These are phyloP conservation scores for Proterorhinus semilunaris DNA, from an alignment of 2,113 vertebrate species.

Conservation along the genomic window DNA sequence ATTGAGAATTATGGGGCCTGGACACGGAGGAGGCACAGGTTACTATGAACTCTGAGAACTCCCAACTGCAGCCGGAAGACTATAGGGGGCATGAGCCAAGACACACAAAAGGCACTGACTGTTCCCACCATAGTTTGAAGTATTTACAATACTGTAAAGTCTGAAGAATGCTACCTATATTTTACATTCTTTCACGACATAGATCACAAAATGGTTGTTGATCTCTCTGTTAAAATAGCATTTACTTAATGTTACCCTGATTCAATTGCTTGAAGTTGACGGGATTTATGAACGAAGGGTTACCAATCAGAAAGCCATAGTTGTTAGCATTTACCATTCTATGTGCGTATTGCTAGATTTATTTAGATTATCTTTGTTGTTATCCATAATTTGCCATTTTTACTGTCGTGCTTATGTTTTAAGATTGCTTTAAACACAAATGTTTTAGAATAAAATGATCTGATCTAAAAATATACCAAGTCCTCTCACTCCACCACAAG, in stretches of 20 bases:
- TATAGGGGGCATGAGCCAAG: conserved; percentile 31
- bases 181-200: too few relatives aligned
- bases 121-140: conserved; percentile 3
- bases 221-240: too few relatives aligned
- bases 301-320: too few relatives aligned
- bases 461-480: not conserved
- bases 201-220: too few relatives aligned
- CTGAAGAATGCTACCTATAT: not conserved
- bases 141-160: not conserved
- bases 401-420: too few relatives aligned
- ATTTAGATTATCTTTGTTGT: too few relatives aligned
- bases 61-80: conserved; percentile 14
- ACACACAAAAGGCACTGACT: conserved; percentile 44
- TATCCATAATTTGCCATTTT: too few relatives aligned
- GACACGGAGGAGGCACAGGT: conserved; percentile 30
- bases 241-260: not conserved
- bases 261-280: not conserved
- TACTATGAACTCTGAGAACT: conserved; percentile 48
- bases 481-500: not conserved
- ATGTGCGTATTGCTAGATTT: too few relatives aligned
- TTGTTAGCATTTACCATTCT: too few relatives aligned
- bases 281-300: too few relatives aligned
- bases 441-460: too few relatives aligned
- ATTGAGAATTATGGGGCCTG: conserved; percentile 23
- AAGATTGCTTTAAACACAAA: too few relatives aligned